Percentiles rank a stretch among this genome's conserved stretches.
Conservation (phyloP, 2,797 vertebrate genomes). For the Thripadectes ignobilis region DNA sequence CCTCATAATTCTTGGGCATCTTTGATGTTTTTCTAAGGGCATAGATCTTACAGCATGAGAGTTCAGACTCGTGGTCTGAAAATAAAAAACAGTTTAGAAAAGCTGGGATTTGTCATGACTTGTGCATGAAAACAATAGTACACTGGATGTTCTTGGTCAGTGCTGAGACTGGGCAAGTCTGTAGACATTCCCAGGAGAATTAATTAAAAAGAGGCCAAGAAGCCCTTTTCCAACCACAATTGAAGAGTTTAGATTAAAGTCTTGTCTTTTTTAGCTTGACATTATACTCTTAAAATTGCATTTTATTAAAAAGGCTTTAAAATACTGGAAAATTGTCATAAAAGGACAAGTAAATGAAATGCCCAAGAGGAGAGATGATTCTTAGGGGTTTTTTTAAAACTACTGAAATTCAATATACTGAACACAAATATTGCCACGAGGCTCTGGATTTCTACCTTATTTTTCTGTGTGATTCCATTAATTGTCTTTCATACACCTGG, state of each 20-base stretch:
- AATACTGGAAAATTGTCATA: slow-evolving; percentile 31
- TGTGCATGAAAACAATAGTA: background rate
- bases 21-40: background rate
- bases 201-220: background rate
- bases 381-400: background rate
- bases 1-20: background rate
- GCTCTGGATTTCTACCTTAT: background rate
- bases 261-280: background rate
- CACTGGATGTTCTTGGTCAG: background rate
- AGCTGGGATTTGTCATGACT: background rate
- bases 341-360: slow-evolving; percentile 4
- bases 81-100: background rate
- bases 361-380: background rate
- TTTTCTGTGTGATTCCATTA: background rate
- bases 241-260: slow-evolving; percentile 14
- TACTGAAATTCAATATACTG: background rate
- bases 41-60: background rate
- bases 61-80: background rate
- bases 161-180: background rate
- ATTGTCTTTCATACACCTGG: background rate
- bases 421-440: background rate
- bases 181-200: background rate
- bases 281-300: background rate
- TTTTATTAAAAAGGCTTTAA: slow-evolving; percentile 8
- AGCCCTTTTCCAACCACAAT: background rate